Evolutionary conservation across 2,797 vertebrate genomes (phyloP).

Genomic region (Diplodus sargus): DNA sequence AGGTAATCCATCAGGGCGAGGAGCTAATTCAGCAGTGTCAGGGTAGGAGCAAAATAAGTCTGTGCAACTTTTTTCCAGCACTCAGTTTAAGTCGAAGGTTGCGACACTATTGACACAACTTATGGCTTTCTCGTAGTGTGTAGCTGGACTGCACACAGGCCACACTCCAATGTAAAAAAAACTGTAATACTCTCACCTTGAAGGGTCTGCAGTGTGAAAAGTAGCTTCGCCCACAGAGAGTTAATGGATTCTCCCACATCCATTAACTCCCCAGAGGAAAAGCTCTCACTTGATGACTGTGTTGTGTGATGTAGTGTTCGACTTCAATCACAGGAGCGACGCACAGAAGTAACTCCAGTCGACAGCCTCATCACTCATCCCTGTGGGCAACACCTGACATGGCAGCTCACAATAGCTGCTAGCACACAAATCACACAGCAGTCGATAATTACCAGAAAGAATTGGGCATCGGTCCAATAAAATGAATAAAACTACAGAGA

Average conservation of each 20-base stretch:
- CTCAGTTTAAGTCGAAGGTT: constrained; percentile 73
- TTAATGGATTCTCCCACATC: constrained; percentile 14
- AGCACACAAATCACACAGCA: constrained; percentile 54
- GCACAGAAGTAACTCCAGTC: constrained; percentile 42
- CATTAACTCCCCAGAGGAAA: constrained; percentile 34
- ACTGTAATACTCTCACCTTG: constrained; percentile 1
- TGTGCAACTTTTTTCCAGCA: constrained; percentile 43
- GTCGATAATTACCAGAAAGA: constrained; percentile 14
- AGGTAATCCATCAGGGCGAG: constrained; percentile 93
- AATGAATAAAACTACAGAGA: neutral
- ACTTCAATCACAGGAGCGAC: constrained; percentile 34
- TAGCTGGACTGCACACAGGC: constrained; percentile 5
- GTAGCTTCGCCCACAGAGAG: neutral
- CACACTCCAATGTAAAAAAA: constrained; percentile 13
- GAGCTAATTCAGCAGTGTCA: constrained; percentile 87
- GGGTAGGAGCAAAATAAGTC: constrained; percentile 62
- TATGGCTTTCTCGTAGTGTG: constrained; percentile 41
- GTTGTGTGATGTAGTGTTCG: constrained; percentile 18
- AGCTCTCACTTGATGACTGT: constrained; percentile 9
- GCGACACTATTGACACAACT: constrained; percentile 68
- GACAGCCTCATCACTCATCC: constrained; percentile 34
- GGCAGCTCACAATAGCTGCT: constrained; percentile 46
- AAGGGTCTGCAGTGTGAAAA: constrained; percentile 10
- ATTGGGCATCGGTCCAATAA: constrained; percentile 8
- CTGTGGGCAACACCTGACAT: constrained; percentile 41